Evolutionary conservation across 2,888 invertebrate genomes (phyloP), one percentile per base, ranked within the genome.

Genomic region (Aricia artaxerxes): DNA sequence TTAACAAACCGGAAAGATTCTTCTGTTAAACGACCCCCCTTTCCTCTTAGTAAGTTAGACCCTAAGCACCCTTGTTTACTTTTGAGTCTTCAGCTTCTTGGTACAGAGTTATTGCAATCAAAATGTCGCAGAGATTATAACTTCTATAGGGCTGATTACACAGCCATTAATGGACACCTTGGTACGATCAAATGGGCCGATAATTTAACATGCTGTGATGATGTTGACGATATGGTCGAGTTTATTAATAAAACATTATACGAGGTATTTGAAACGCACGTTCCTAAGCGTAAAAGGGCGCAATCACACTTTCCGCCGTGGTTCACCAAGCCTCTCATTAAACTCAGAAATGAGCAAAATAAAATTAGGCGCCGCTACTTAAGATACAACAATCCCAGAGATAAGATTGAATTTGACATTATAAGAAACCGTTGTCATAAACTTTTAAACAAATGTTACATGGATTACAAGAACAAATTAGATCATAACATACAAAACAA

Each of bases 81-180:
- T n/a, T 64, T 82, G 16, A 64, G 77, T 2, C 11, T 83, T 35
- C 31, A 31, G 6, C 78, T 31, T 2, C 16, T 13, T n/a, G 2
- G 16, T 11, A 76, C 44, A 49, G 35, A 77, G 31, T 24, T 73
- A 16, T 57, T 73, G 16, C 64, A 49, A n/a, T 16, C 76, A 13
- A 79, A 79, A 40, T 11, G n/a, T 24, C 61, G 44, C 61, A 44
- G 24, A 16, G 44, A 76, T 16, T 82, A 78, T n/a, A 81, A 81
- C 40, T 83, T 69, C 24, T 81, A 69, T 49, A 82, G 80, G 72
- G 82, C 82, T n/a, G 79, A 82, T 77, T 83, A 83, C 73, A 6
- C 16, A 9, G 40, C 0, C 16, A 73, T 73, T 13, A 73, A 73
- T 40, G 35, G 6, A 13, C 6, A 73, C 13, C n/a, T 73, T 6